Percentiles rank a stretch among this genome's conserved stretches.
These are phyloP conservation scores for Rafetus swinhoei DNA, from an alignment of 2,113 vertebrate species.

Conservation along the genomic window DNA sequence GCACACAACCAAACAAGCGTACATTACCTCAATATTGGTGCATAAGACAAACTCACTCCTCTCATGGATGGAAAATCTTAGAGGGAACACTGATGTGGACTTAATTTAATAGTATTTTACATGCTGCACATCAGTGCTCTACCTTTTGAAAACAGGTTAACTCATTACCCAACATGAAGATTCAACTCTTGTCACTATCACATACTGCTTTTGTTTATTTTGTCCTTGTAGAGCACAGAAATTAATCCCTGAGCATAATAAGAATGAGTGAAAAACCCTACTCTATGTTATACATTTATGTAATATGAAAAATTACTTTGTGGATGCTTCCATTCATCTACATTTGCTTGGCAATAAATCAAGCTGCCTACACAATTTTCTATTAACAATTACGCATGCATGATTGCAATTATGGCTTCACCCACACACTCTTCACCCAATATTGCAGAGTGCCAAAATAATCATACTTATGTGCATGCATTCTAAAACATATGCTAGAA, in stretches of 20 bases:
- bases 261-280: slow-evolving; percentile 16
- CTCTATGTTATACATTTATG: slow-evolving; percentile 10
- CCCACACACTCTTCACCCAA: slow-evolving; percentile 35
- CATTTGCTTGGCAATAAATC: slow-evolving; percentile 44
- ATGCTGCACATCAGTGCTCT: not conserved
- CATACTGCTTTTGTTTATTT: not conserved
- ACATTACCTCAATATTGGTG: too few species aligned
- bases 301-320: not conserved
- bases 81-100: not conserved
- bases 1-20: too few species aligned
- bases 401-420: slow-evolving; percentile 14
- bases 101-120: not conserved
- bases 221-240: not conserved
- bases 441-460: slow-evolving; percentile 9
- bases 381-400: slow-evolving; percentile 30
- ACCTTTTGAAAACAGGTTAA: not conserved
- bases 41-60: too few species aligned
- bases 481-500: not conserved
- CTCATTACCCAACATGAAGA: not conserved
- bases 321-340: slow-evolving; percentile 38
- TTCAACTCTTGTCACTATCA: not conserved
- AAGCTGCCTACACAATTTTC: slow-evolving; percentile 55
- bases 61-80: not conserved
- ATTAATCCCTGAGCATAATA: not conserved
- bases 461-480: not conserved